Conservation (phyloP, 92 coral and sea anemone species). For the Parazoanthus darwini region DNA sequence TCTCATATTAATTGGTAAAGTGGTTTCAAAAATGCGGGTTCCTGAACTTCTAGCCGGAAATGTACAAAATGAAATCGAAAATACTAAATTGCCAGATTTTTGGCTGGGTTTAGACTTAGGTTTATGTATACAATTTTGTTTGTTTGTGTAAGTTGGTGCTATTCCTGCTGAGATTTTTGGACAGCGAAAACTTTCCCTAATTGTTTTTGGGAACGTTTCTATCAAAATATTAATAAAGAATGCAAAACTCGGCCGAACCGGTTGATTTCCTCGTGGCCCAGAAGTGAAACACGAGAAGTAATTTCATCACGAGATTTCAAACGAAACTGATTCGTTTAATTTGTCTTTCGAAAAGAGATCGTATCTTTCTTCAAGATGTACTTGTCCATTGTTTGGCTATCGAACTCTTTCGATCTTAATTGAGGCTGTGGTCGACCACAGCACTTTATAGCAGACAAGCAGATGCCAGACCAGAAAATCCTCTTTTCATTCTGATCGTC, state of each 20-base stretch:
- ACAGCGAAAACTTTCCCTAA: neutral
- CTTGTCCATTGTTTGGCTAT: neutral
- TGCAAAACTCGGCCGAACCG: neutral
- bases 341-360: neutral
- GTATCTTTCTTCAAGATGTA: neutral
- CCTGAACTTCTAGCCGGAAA: neutral
- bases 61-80: neutral
- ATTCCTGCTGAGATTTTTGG: neutral
- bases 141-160: neutral
- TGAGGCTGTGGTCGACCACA: neutral
- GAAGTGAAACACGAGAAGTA: neutral
- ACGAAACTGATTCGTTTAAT: neutral
- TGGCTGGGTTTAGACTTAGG: neutral
- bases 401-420: neutral
- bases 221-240: neutral
- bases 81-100: too few species aligned
- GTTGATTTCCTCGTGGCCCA: conserved; percentile 2
- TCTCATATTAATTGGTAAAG: neutral
- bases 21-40: neutral
- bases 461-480: neutral
- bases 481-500: neutral
- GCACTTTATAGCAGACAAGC: neutral
- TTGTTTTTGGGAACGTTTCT: neutral
- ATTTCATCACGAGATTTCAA: neutral
- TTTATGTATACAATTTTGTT: neutral